Conservation (phyloP, 2,113 vertebrate genomes). For the Dolichallabes microphthalmus region DNA sequence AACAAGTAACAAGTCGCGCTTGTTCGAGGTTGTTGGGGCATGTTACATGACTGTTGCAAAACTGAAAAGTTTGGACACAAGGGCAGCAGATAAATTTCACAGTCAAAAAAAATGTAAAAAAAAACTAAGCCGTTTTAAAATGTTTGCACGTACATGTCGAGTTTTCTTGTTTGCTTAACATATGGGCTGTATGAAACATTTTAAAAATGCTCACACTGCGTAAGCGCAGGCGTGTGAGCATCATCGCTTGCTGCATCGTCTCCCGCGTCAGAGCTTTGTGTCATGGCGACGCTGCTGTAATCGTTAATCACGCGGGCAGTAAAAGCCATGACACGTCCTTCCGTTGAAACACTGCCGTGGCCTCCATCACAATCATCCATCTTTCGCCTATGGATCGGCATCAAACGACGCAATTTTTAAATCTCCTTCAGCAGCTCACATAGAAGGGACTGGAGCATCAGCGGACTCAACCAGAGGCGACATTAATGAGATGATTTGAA, state of each 20-base stretch:
- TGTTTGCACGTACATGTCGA: neutral
- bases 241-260: neutral
- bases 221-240: neutral
- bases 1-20: neutral
- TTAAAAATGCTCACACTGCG: too few species aligned
- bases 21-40: neutral
- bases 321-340: constrained; percentile 17
- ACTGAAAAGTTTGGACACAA: neutral
- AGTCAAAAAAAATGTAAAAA: neutral
- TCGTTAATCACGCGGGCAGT: constrained; percentile 16
- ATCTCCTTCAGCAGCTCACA: constrained; percentile 11
- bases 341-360: neutral
- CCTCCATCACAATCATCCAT: constrained; percentile 20
- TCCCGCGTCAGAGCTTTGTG: neutral
- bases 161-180: neutral
- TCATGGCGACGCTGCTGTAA: neutral
- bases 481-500: constrained; percentile 51
- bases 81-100: neutral
- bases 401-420: constrained; percentile 32
- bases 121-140: neutral
- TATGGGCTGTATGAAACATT: neutral
- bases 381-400: constrained; percentile 17
- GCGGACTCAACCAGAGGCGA: constrained; percentile 23
- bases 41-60: neutral
- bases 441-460: constrained; percentile 19